Evolutionary conservation across 2,888 invertebrate genomes (phyloP), one percentile per base, ranked within the genome.

Genomic region (Rotaria macrura): DNA sequence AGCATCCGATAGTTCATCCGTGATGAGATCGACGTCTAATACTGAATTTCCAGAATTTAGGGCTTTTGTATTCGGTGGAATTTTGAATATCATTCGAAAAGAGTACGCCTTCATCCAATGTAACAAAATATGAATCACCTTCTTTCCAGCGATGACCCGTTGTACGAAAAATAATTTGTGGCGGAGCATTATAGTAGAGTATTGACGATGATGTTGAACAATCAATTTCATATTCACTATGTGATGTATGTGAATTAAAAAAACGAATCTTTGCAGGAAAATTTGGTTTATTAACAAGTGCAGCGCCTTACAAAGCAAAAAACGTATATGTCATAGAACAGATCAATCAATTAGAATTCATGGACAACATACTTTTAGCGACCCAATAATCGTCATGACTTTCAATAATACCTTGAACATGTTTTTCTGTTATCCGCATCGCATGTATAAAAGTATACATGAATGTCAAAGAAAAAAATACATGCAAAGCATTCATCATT

Each of bases 71-170:
- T 43, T 25, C 79, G 25, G 79, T 43, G 10, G 79, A 79, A 43
- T 79, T 79, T 79, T 43, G 25, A n/a, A 40, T n/a, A 14, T 79
- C n/a, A 79, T 43, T 79, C 14, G 79, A 79, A 79, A n/a, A 79
- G 6, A 79, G 79, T 79, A 79, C 79, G 14, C 79, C 79, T 79
- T 79, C 43, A 79, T 79, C 79, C 5, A 79, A 0, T n/a, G 43
- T 43, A 2, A 79, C 6, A 79, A 43, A 79, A 43, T 79, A 79
- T 0, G 40, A 43, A 43, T 79, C 79, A 10, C 43, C 43, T 43
- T 79, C n/a, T 10, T 25, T 4, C 79, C 79, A 79, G 1, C 2
- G 9, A 43, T 43, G 43, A 43, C 12, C 79, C 25, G 20, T 43
- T 79, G 79, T 79, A 25, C 25, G 43, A 43, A 79, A 43, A 25